Percentiles rank a stretch among this genome's conserved stretches.
phyloP scores from a whole-genome alignment of 2,888 invertebrate genomes.

The Athripsodes cinereus region DNA sequence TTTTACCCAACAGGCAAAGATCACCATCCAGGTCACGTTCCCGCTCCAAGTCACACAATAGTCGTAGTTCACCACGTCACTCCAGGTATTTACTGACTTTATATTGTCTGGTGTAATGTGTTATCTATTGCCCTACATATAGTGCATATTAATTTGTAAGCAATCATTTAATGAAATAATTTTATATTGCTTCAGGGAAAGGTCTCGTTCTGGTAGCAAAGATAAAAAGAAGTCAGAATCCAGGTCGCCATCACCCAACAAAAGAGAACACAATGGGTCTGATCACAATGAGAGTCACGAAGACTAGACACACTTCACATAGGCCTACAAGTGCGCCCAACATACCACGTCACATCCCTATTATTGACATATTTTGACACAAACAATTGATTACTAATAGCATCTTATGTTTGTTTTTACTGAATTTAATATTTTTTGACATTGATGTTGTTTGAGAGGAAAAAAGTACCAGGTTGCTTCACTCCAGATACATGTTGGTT shows the following conservation, averaged over 20 bases:
- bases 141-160: background rate
- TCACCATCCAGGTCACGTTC: constrained; percentile 25
- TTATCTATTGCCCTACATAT: background rate
- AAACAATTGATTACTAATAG: no score
- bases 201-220: constrained; percentile 65
- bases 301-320: constrained; percentile 33
- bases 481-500: no score
- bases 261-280: constrained; percentile 40
- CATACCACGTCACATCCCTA: no score
- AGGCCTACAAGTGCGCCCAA: no score
- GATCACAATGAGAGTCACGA: constrained; percentile 45
- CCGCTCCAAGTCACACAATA: constrained; percentile 23
- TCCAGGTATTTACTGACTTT: no score
- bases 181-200: constrained; percentile 44
- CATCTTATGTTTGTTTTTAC: no score
- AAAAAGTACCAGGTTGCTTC: no score
- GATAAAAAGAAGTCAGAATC: constrained; percentile 48
- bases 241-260: constrained; percentile 46
- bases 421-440: no score
- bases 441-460: no score
- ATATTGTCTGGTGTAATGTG: no score
- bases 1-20: constrained; percentile 22
- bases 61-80: constrained; percentile 18
- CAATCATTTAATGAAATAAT: background rate
- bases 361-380: no score